Evolutionary conservation across 2,113 vertebrate genomes (phyloP).

Genomic region (Prochilodus magdalenae): DNA sequence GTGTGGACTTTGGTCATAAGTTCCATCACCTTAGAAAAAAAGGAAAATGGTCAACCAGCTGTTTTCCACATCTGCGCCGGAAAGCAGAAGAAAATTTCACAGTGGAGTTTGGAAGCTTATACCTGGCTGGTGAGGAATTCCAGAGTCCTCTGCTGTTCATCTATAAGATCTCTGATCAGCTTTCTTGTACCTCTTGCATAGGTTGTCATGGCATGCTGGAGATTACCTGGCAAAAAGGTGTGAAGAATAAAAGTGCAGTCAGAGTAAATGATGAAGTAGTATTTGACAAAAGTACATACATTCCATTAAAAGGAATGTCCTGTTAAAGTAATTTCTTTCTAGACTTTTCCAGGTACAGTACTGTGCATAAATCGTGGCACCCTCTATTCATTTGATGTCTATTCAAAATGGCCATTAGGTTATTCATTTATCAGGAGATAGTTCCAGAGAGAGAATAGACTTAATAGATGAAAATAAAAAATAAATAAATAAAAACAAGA

Average conservation of each 20-base stretch:
- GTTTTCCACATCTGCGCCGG: neutral
- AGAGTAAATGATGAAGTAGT: neutral
- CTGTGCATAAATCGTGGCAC: no score
- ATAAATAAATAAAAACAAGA: no score
- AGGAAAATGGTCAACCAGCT: neutral
- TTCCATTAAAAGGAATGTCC: neutral
- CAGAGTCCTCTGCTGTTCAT: conserved; percentile 87
- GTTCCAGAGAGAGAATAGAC: no score
- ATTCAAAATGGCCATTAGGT: no score
- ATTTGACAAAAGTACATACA: neutral
- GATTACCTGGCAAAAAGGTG: conserved; percentile 76
- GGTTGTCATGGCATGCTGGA: conserved; percentile 86
- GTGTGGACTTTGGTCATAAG: conserved; percentile 84
- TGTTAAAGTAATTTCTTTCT: neutral
- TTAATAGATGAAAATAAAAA: no score
- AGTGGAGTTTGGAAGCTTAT: neutral
- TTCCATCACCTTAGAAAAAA: conserved; percentile 84
- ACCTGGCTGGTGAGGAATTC: conserved; percentile 90
- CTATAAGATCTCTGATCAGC: conserved; percentile 88
- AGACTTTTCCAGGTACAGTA: no score
- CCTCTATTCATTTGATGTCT: no score
- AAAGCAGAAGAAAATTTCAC: neutral
- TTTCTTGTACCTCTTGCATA: conserved; percentile 89
- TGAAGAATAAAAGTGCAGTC: neutral
- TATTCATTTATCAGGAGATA: no score